A percentile compares a stretch with the other conserved stretches of the same genome.
Conservation (phyloP, 2,113 vertebrate genomes). For the Gila orcuttii region DNA sequence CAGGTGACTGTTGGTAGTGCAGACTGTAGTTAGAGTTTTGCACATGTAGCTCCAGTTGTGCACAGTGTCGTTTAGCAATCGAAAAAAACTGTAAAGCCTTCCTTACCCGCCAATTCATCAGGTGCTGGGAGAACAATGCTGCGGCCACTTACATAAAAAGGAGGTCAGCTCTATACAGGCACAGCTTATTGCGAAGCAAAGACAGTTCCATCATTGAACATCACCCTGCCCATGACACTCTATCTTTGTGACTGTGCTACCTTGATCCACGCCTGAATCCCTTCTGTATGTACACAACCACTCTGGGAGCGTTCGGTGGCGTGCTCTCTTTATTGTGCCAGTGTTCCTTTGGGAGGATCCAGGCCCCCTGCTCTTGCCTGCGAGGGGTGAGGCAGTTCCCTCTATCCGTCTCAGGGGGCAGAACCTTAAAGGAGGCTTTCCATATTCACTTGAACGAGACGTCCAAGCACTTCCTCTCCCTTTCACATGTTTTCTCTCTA, state of each 20-base stretch:
- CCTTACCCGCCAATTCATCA: conserved; percentile 44
- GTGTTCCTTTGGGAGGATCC: conserved; percentile 37
- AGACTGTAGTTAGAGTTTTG: no score
- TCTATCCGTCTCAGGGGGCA: conserved; percentile 34
- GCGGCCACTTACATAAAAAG: conserved; percentile 27
- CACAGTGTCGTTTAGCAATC: no score
- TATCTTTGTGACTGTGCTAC: conserved; percentile 34
- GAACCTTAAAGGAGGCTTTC: conserved; percentile 22
- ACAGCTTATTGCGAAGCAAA: conserved; percentile 63
- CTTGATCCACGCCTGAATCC: conserved; percentile 35
- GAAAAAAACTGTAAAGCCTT: no score
- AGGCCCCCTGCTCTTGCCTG: conserved; percentile 25
- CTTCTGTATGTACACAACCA: conserved; percentile 22
- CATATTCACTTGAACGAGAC: conserved; percentile 35
- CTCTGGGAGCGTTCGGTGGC: not conserved
- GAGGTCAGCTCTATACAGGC: conserved; percentile 51
- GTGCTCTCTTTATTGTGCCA: conserved; percentile 27
- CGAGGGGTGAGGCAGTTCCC: conserved; percentile 31
- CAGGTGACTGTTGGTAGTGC: no score
- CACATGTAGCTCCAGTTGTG: no score
- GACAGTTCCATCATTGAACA: conserved; percentile 22
- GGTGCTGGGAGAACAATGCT: conserved; percentile 21
- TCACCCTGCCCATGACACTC: conserved; percentile 29
- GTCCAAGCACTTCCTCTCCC: conserved; percentile 35
- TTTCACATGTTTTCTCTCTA: conserved; percentile 30